phyloP scores from a whole-genome alignment of 2,113 vertebrate species.

The human region GRCh38 chr2:17545001-17545500 shows the following conservation, averaged over 20 bases:
- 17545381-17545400: neutral
- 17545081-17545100: neutral
- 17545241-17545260: constrained; percentile 38
- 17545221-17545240: constrained; percentile 12
- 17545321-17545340: constrained; percentile 33
- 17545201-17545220: neutral
- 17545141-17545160: constrained; percentile 27
- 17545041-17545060: neutral
- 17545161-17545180: neutral
- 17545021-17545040: neutral
- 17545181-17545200: constrained; percentile 51
- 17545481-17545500: neutral
- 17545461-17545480: neutral
- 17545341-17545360: constrained; percentile 4
- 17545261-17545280: neutral
- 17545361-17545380: neutral
- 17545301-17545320: neutral
- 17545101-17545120: neutral
- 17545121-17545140: neutral
- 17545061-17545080: constrained; percentile 23
- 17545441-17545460: neutral
- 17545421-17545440: constrained; percentile 32
- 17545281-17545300: neutral
- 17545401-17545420: neutral
- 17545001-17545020: constrained; percentile 41